phyloP scores from a whole-genome alignment of 2,888 invertebrate genomes.

The Nowickia ferox region DNA sequence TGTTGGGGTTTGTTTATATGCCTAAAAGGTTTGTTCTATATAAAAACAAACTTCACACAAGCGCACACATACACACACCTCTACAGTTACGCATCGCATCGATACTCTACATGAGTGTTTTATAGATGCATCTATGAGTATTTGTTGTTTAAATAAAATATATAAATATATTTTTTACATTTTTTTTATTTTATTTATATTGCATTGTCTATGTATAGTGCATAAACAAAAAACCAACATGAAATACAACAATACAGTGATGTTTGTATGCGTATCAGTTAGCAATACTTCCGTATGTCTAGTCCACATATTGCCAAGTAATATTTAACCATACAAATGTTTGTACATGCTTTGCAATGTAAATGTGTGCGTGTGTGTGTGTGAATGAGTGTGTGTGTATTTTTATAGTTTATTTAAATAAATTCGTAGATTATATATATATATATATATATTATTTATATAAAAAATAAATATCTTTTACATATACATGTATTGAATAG shows the following conservation, averaged over 20 bases:
- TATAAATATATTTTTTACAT: slow-evolving; percentile 16
- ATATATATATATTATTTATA: slow-evolving; percentile 57
- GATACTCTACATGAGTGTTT: slow-evolving; percentile 55
- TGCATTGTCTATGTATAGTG: slow-evolving; percentile 25
- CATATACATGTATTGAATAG: slow-evolving; percentile 49
- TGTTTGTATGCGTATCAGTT: slow-evolving; percentile 71
- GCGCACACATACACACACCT: slow-evolving; percentile 32
- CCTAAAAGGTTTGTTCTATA: slow-evolving; percentile 67
- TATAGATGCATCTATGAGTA: slow-evolving; percentile 35
- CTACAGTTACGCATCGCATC: slow-evolving; percentile 54
- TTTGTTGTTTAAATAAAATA: slow-evolving; percentile 55
- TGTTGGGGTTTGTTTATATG: slow-evolving; percentile 61
- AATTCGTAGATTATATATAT: slow-evolving; percentile 51
- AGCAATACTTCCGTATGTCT: slow-evolving; percentile 70
- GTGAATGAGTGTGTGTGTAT: neutral
- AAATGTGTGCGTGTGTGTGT: slow-evolving; percentile 9
- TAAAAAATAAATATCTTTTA: slow-evolving; percentile 50
- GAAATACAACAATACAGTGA: slow-evolving; percentile 39
- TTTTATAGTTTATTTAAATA: slow-evolving; percentile 67
- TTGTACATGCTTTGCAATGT: neutral
- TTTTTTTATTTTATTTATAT: slow-evolving; percentile 50
- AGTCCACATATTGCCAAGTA: slow-evolving; percentile 62
- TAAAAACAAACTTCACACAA: slow-evolving; percentile 46
- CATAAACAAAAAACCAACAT: slow-evolving; percentile 25
- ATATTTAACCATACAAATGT: slow-evolving; percentile 29